Conservation (phyloP, 1,140 invertebrate species). For the Latrodectus geometricus region DNA sequence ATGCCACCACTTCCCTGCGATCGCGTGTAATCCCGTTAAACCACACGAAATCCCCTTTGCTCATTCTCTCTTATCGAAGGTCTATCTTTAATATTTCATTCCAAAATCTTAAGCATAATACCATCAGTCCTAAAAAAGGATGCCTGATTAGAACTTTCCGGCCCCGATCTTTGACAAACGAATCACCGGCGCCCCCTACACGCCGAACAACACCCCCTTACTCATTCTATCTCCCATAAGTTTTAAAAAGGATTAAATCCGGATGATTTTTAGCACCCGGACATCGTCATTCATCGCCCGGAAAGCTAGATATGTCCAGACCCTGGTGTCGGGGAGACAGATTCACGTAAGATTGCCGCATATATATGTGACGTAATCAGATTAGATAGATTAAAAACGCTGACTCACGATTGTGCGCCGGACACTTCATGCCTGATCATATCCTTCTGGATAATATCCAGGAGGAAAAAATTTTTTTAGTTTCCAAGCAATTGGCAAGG, state of each 20-base stretch:
- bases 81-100: background rate
- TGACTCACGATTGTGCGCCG: background rate
- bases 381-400: background rate
- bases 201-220: background rate
- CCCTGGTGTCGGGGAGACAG: background rate
- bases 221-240: background rate
- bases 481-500: background rate
- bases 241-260: background rate
- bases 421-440: background rate
- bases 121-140: background rate
- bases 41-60: no score
- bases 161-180: background rate
- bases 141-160: background rate
- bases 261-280: background rate
- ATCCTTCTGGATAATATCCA: background rate
- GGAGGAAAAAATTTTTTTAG: background rate
- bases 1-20: no score
- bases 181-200: no score
- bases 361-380: background rate
- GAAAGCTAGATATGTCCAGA: background rate
- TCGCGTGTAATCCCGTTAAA: no score
- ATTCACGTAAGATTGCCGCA: background rate
- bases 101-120: background rate
- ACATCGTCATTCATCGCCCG: background rate
- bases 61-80: no score